phyloP scores from a whole-genome alignment of 2,888 invertebrate species.

The Alitta virens region DNA sequence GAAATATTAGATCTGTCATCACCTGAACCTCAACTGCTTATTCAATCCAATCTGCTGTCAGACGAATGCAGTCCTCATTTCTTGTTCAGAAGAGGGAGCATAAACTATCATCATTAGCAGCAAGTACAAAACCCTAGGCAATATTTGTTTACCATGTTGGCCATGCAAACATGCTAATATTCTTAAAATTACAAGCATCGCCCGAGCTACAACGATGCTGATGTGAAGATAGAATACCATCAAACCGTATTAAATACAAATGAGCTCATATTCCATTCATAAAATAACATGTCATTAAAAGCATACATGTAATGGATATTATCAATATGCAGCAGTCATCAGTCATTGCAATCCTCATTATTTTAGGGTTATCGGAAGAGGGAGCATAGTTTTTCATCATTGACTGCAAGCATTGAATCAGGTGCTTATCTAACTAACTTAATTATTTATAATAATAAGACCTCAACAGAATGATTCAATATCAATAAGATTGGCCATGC shows the following conservation, averaged over 20 bases:
- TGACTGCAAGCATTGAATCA: background rate
- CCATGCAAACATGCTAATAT: too few relatives aligned
- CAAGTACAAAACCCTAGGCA: background rate
- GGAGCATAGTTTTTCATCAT: slow-evolving; percentile 29
- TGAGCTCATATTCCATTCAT: too few relatives aligned
- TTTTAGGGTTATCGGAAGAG: slow-evolving; percentile 26
- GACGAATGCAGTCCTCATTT: slow-evolving; percentile 25
- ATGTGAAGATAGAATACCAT: too few relatives aligned
- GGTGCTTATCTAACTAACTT: background rate
- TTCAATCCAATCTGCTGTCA: background rate
- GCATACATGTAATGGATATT: too few relatives aligned
- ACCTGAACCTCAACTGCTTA: background rate
- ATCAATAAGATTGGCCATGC: too few relatives aligned
- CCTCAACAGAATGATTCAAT: too few relatives aligned
- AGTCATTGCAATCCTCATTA: too few relatives aligned
- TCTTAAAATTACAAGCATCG: too few relatives aligned
- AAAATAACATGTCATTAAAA: too few relatives aligned
- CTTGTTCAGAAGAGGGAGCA: slow-evolving; percentile 28
- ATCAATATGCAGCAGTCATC: too few relatives aligned
- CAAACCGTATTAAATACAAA: too few relatives aligned
- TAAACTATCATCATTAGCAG: slow-evolving; percentile 23
- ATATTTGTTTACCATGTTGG: slow-evolving; percentile 60
- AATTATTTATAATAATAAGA: background rate
- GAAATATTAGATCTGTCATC: background rate
- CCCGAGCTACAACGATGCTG: too few relatives aligned